phyloP scores from a whole-genome alignment of 1,140 invertebrate species.

The Idris sp. region DNA sequence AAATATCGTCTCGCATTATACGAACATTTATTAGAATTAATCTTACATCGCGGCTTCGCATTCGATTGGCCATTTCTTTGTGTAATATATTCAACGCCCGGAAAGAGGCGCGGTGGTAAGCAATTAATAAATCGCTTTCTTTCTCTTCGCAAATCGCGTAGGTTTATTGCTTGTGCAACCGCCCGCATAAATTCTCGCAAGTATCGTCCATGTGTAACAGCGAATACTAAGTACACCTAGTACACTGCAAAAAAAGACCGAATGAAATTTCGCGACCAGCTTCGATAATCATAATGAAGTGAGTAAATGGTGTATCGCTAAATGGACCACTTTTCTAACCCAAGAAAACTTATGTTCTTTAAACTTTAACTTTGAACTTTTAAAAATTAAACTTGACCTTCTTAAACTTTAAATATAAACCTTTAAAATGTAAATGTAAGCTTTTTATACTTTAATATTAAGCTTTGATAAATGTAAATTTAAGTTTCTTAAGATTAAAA shows the following conservation, averaged over 20 bases:
- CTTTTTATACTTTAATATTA: too few species aligned
- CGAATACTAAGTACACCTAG: conserved; percentile 57
- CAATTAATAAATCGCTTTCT: conserved; percentile 63
- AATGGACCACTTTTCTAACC: conserved; percentile 50
- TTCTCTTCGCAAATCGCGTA: conserved; percentile 61
- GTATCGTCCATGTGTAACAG: conserved; percentile 51
- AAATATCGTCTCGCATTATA: conserved; percentile 11
- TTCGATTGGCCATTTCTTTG: conserved; percentile 41
- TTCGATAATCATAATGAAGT: conserved; percentile 55
- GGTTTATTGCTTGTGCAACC: conserved; percentile 51
- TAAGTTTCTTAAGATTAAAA: too few species aligned
- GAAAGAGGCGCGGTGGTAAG: conserved; percentile 56
- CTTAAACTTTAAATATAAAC: too few species aligned
- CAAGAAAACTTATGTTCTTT: too few species aligned
- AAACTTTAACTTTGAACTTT: too few species aligned
- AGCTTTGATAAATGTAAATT: too few species aligned
- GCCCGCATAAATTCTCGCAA: conserved; percentile 61
- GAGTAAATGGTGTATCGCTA: conserved; percentile 51
- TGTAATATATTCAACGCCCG: conserved; percentile 57
- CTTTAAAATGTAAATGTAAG: too few species aligned
- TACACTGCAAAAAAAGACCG: conserved; percentile 39
- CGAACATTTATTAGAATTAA: conserved; percentile 37
- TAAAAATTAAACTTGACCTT: too few species aligned
- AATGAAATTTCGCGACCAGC: conserved; percentile 50
- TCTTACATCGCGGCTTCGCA: conserved; percentile 25